Evolutionary conservation across 2,888 invertebrate species (phyloP), one percentile per base, ranked within the genome.

Genomic region (Melanargia galathea): DNA sequence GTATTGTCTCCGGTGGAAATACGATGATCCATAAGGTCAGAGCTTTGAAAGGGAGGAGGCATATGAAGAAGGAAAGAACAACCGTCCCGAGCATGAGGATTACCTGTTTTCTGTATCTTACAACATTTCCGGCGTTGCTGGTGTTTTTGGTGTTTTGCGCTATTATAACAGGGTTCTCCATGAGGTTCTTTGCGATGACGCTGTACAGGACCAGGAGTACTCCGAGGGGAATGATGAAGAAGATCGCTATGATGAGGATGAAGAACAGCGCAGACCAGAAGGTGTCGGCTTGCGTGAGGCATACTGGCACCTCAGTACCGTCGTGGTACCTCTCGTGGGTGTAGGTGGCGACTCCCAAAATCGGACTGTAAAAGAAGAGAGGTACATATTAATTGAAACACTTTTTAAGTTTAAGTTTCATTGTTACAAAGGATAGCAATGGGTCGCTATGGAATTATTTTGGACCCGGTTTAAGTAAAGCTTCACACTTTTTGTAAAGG

Each of bases 21-120:
- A 96, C 93, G 61, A 98, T 95, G 64, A 97, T 95, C 96, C 97
- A 97, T 51, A 98, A 87, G 0, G 96, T 97, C 49, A 98, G 92
- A 2, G 97, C 96, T 68, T 97, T 94, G 83, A 98, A 97, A 0
- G 98, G 98, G 65, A 98, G 86, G 48, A 98, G 92, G 78, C 97
- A 98, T 59, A 97, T 87, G 84, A 98, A 98, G 87, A 98, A 98
- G 56, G 97, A 96, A 30, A 97, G 82, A 0, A 98, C 97, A 0
- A 98, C 97, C 0, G 97, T 96, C 7, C 96, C 96, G 35, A 98
- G 87, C 97, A 97, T 97, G 59, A 97, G 88, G 45, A 97, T 96
- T 26, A 97, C 94, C 90, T 96, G 96, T 74, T 95, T 96, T 60
- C 96, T 93, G 77, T 96, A 95, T 72, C 95, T 93, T 4, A 95